Evolutionary conservation across 2,113 vertebrate genomes (phyloP), one percentile per base, ranked within the genome.

Genomic region (Campylorhamphus procurvoides): DNA sequence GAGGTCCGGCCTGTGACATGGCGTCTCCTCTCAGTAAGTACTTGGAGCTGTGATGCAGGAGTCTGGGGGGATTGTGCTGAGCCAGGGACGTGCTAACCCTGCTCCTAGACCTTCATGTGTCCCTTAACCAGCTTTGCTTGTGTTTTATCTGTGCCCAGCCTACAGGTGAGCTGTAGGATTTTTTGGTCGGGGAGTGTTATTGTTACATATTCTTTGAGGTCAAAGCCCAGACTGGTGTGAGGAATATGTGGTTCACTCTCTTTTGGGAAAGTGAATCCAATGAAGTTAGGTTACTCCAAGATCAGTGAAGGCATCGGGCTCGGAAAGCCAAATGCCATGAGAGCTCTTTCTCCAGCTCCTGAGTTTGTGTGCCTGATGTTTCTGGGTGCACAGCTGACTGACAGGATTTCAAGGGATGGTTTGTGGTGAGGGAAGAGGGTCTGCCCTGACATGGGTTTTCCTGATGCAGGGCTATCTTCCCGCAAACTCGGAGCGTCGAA

Each of bases 1-100:
- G 99, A 99, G 87, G 99, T 99, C 39, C 98, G 99, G 15, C 99
- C 99, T 2, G 97, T 99, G 96, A 99, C 99, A 1, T 99, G 99
- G 99, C 99, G 99, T 87, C 99, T 99, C 56, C 98, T 99, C 77
- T 99, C 99, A 96, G 99, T 98, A 95, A 98, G 98, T 97, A 79
- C 83, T 46, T 2, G 66, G 68, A 56, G 14, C 93, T 60, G n/a
- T 25, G 69, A 50, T 0, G 1, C 28, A 35, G 2, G 14, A 39
- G 12, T 2, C 3, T 67, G 82, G 68, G 55, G 56, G 29, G 8
- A 8, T 46, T 25, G 18, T 60, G 73, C 73, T 3, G 7, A 72
- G 12, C 14, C 49, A 37, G 80, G 66, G 80, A 44, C 27, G 0
- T 0, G 7, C 37, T 37, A 37, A 37, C 37, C 37, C 37, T 4